Conservation (phyloP, 2,113 vertebrate genomes). For the Bostrychus sinensis region DNA sequence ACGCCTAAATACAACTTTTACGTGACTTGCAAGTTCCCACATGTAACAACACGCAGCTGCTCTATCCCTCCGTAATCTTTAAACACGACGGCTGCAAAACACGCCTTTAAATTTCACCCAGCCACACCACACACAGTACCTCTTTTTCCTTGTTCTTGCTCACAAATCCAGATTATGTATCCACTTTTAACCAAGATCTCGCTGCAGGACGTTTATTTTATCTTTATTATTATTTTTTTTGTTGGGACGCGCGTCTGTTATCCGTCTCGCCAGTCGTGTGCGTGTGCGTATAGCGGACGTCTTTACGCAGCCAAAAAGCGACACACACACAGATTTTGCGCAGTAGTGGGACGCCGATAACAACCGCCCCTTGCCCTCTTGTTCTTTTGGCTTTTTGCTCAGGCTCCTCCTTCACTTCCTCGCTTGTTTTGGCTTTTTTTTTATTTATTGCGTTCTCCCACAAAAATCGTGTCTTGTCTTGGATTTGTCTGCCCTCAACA, state of each 20-base stretch:
- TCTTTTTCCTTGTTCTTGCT: neutral
- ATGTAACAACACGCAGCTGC: too few relatives aligned
- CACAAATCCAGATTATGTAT: neutral
- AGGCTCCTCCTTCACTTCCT: conserved; percentile 55
- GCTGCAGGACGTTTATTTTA: neutral
- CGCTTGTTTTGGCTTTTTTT: neutral
- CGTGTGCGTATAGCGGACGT: too few relatives aligned
- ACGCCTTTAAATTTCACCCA: too few relatives aligned
- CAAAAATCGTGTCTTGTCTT: neutral
- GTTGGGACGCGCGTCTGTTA: neutral
- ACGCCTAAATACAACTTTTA: too few relatives aligned
- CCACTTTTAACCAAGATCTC: neutral
- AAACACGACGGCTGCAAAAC: too few relatives aligned
- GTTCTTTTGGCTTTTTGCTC: neutral
- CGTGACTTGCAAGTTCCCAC: too few relatives aligned
- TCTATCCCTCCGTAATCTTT: too few relatives aligned
- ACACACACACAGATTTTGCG: neutral
- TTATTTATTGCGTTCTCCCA: neutral
- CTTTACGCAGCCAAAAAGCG: neutral
- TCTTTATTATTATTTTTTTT: too few relatives aligned
- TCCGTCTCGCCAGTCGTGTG: neutral
- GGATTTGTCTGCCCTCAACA: neutral
- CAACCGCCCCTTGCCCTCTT: neutral
- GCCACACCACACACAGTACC: neutral
- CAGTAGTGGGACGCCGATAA: neutral